Conservation (phyloP, 2,113 vertebrate species). For the Agapornis roseicollis region DNA sequence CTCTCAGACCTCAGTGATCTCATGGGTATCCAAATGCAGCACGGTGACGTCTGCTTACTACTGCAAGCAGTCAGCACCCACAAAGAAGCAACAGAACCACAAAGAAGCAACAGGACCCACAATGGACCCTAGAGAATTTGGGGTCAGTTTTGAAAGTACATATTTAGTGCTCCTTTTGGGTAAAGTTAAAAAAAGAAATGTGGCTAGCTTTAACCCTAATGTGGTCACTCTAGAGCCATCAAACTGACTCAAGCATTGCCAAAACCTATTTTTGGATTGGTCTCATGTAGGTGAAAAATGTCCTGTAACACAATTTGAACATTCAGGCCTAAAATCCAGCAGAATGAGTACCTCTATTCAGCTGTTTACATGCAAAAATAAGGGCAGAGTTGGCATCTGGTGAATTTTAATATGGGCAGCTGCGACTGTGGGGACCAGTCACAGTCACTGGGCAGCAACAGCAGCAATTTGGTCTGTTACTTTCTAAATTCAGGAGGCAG, state of each 20-base stretch:
- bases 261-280: not conserved
- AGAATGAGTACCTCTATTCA: not conserved
- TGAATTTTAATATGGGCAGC: not conserved
- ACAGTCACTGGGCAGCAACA: not conserved
- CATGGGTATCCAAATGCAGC: fast-evolving
- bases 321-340: not conserved
- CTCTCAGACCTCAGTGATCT: not conserved
- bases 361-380: not conserved
- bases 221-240: not conserved
- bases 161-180: not conserved
- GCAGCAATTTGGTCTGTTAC: not conserved
- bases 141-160: not conserved
- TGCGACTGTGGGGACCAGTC: not conserved
- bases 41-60: not conserved
- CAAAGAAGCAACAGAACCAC: not conserved
- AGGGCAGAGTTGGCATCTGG: not conserved
- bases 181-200: not conserved
- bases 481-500: not conserved
- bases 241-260: not conserved
- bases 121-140: not conserved
- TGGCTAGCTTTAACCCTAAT: not conserved
- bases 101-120: not conserved
- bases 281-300: not conserved
- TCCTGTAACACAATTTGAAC: not conserved
- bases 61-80: not conserved